Percentiles rank a stretch among this genome's conserved stretches.
These are phyloP conservation scores for Enoplosus armatus DNA, from an alignment of 2,797 vertebrate species.

Conservation along the genomic window DNA sequence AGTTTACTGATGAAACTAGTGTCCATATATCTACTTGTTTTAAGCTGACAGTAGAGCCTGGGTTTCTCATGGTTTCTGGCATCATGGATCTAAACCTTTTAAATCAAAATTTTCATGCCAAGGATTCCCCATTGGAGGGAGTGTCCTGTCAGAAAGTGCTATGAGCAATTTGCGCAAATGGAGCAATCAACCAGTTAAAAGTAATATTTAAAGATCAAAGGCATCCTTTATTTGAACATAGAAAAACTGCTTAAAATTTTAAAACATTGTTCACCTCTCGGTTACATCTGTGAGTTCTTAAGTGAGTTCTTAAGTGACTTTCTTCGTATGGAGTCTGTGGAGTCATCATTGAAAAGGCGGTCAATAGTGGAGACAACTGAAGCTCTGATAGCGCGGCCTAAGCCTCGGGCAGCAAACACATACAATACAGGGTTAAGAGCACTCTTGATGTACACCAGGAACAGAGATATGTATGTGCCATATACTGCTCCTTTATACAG, in stretches of 20 bases:
- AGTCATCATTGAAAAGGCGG: conserved; percentile 84
- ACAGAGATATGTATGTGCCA: conserved; percentile 79
- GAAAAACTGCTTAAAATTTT: neutral
- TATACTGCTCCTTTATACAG: accelerated
- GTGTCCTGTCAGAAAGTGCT: neutral
- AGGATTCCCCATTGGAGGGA: accelerated
- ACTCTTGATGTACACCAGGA: conserved; percentile 85
- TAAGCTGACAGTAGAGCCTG: neutral
- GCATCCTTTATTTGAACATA: neutral
- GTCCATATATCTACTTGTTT: neutral
- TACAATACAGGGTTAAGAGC: conserved; percentile 86
- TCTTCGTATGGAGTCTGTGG: conserved; percentile 77
- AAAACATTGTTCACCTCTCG: neutral
- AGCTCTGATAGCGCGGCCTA: conserved; percentile 77
- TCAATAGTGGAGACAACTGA: conserved; percentile 84
- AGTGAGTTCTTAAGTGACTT: conserved; percentile 83
- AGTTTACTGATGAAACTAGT: neutral
- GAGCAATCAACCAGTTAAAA: neutral
- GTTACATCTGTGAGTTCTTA: conserved; percentile 79
- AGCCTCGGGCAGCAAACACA: conserved; percentile 85
- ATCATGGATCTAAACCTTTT: neutral
- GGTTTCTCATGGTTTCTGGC: neutral
- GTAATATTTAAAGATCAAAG: conserved; percentile 4
- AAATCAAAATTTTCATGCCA: neutral
- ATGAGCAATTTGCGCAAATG: neutral